These are phyloP conservation scores for Anticlea derivata DNA, from an alignment of 2,888 invertebrate genomes.

Conservation along the genomic window DNA sequence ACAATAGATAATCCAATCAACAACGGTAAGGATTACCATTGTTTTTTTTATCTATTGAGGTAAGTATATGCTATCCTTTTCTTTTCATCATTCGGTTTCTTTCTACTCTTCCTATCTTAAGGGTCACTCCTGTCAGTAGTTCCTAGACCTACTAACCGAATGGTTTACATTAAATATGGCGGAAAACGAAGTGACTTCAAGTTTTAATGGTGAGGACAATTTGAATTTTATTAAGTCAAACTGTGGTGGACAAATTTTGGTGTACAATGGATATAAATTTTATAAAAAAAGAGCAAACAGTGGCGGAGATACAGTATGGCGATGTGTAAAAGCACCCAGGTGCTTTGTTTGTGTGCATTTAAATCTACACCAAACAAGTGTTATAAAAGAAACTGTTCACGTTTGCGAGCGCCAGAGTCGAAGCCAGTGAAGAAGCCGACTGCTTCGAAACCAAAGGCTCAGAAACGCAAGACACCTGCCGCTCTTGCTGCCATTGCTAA, in stretches of 20 bases:
- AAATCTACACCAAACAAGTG: constrained; percentile 1
- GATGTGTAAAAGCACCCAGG: too few relatives aligned
- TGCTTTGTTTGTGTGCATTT: constrained; percentile 5
- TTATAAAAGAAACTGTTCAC: constrained; percentile 4
- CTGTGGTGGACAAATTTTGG: too few relatives aligned
- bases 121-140: background rate
- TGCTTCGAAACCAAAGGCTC: too few relatives aligned
- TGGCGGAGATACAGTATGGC: background rate
- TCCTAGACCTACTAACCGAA: constrained; percentile 4
- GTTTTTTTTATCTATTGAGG: too few relatives aligned
- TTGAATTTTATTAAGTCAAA: too few relatives aligned
- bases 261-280: background rate
- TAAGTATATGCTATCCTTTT: too few relatives aligned
- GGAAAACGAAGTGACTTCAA: constrained; percentile 2
- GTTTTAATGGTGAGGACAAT: too few relatives aligned
- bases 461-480: too few relatives aligned
- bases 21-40: constrained; percentile 3
- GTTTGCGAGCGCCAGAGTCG: background rate
- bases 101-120: too few relatives aligned
- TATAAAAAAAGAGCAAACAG: background rate
- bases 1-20: constrained; percentile 4
- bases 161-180: constrained; percentile 3
- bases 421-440: too few relatives aligned
- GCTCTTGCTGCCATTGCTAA: too few relatives aligned
- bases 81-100: too few relatives aligned